Conservation (phyloP, 2,113 vertebrate species). For the Glareola pratincola region DNA sequence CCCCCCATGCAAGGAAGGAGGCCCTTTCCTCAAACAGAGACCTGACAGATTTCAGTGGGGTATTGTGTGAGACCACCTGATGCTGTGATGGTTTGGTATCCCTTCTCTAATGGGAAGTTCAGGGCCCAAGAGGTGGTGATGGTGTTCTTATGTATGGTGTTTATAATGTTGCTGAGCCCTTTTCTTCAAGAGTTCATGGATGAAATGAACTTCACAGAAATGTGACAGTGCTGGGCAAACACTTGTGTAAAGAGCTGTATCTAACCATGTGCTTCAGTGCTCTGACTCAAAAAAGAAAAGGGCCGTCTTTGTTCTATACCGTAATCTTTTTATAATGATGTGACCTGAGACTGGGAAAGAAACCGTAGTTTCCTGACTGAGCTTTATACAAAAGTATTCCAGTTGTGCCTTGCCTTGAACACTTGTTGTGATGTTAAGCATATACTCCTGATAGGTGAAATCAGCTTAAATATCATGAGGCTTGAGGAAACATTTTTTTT, state of each 20-base stretch:
- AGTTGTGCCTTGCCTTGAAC: background rate
- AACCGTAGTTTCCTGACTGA: background rate
- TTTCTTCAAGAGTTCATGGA: background rate
- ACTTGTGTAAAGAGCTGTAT: background rate
- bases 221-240: background rate
- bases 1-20: background rate
- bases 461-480: background rate
- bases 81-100: background rate
- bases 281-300: background rate
- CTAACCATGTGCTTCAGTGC: background rate
- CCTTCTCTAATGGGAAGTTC: background rate
- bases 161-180: background rate
- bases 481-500: background rate
- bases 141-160: fast-evolving
- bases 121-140: background rate
- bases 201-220: background rate
- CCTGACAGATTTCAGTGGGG: background rate
- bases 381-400: background rate
- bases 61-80: background rate
- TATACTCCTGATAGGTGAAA: background rate
- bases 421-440: background rate
- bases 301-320: background rate
- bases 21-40: background rate
- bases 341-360: background rate
- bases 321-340: background rate